A percentile compares a stretch with the other conserved stretches of the same genome.
Evolutionary conservation across 2,888 invertebrate genomes (phyloP).

Genomic region (Alentia gelatinosa): DNA sequence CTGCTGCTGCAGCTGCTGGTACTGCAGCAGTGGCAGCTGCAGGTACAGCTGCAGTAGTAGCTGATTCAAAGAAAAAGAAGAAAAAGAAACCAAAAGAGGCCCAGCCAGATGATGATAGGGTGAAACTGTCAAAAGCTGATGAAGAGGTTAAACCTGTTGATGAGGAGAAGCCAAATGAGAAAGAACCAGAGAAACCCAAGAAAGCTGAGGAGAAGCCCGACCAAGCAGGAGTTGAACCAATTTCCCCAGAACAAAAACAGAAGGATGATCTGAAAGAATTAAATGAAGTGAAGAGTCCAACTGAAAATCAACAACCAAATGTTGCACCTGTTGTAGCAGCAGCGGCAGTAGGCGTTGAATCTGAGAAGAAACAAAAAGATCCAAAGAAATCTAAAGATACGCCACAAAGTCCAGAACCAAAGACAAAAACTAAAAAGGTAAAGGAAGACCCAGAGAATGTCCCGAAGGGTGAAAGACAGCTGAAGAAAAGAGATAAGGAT

Average conservation of each 20-base stretch:
- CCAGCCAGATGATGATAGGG: not conserved
- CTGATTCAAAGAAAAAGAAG: not conserved
- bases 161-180: not conserved
- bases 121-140: constrained; percentile 4
- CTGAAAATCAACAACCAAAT: not conserved
- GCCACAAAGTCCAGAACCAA: not conserved
- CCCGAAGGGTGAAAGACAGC: not conserved
- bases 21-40: not conserved
- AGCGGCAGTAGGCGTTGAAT: not conserved
- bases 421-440: not conserved
- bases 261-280: not conserved
- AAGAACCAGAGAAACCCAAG: not conserved
- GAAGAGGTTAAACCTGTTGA: not conserved
- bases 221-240: not conserved
- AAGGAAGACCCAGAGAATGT: not conserved
- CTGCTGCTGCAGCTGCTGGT: not conserved
- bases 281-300: not conserved
- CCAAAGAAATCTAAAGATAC: not conserved
- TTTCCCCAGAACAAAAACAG: not conserved
- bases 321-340: constrained; percentile 8
- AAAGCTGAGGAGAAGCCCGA: not conserved
- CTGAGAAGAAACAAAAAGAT: not conserved
- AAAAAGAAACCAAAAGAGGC: not conserved
- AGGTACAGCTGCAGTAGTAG: not conserved
- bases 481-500: not conserved